Conservation (phyloP, 2,888 invertebrate genomes). For the Entomobrya proxima region DNA sequence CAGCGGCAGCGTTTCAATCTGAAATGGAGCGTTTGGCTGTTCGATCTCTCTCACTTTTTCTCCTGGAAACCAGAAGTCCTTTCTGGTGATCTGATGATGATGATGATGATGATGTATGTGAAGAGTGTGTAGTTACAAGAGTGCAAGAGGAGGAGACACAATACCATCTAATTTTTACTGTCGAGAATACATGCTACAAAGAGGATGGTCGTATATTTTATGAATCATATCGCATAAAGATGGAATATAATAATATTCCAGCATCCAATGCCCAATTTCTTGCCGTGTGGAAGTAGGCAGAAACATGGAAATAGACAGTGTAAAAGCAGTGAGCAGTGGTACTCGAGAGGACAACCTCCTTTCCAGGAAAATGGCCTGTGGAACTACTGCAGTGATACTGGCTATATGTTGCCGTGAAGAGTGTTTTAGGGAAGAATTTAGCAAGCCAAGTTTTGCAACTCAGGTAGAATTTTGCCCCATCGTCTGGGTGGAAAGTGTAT, state of each 20-base stretch:
- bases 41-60: neutral
- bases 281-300: neutral
- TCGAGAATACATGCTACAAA: too few relatives aligned
- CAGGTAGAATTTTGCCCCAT: neutral
- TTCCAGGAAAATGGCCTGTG: slow-evolving; percentile 10
- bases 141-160: neutral
- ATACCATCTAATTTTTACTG: neutral
- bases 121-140: neutral
- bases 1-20: neutral
- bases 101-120: neutral
- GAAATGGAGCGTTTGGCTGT: neutral
- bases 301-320: neutral
- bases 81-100: neutral
- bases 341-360: slow-evolving; percentile 17
- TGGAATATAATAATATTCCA: slow-evolving; percentile 29
- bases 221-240: slow-evolving; percentile 36
- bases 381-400: neutral
- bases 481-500: neutral
- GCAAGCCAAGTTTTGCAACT: slow-evolving; percentile 15
- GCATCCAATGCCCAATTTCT: neutral
- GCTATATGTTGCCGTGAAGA: neutral
- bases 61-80: neutral
- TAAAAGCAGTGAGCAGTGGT: neutral
- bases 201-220: neutral
- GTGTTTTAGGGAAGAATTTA: neutral